Evolutionary conservation across 1,140 invertebrate species (phyloP), one percentile per base, ranked within the genome.

Genomic region (Cephus cinctus): DNA sequence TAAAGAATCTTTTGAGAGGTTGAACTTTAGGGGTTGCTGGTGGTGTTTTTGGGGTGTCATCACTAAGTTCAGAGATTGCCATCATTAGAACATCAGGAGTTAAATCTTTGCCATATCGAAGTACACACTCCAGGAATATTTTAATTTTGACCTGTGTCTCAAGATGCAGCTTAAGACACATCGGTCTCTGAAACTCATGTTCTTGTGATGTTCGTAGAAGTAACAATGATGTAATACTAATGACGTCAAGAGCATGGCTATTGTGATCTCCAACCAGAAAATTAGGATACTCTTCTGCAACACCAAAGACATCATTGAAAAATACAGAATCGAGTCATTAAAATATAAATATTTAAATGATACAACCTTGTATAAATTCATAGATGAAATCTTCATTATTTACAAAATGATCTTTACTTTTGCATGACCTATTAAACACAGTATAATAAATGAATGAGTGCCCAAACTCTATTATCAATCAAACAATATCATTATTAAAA

Each of bases 121-220:
- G 56, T 4, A 69, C 19, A 2, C 51, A 54, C 52, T 76, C 73
- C 2, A 76, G 52, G 45, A 76, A 74, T n/a, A 56, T 39, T 64
- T 76, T 77, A 40, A 77, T 69, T 44, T 63, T 65, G 5, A 73
- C 36, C 54, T 77, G 73, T 0, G 61, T 65, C 22, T 75, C 69
- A 14, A 67, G 51, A 4, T 56, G 45, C 2, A 76, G 34, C 20
- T 62, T 68, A 0, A 45, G 44, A 32, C 67, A 70, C 69, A 77
- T 74, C 4, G 67, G 59, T 41, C 61, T 56, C 42, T 77, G 61
- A 50, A 73, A 71, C 22, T 46, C 31, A 12, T 61, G 50, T 15
- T 65, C 61, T 43, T 73, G 71, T n/a, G 68, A 69, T 20, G 61
- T 52, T 53, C 62, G 59, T 0, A 67, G 40, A 1, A 77, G 41